phyloP scores from a whole-genome alignment of 2,888 invertebrate species.

The Beris chalybata region DNA sequence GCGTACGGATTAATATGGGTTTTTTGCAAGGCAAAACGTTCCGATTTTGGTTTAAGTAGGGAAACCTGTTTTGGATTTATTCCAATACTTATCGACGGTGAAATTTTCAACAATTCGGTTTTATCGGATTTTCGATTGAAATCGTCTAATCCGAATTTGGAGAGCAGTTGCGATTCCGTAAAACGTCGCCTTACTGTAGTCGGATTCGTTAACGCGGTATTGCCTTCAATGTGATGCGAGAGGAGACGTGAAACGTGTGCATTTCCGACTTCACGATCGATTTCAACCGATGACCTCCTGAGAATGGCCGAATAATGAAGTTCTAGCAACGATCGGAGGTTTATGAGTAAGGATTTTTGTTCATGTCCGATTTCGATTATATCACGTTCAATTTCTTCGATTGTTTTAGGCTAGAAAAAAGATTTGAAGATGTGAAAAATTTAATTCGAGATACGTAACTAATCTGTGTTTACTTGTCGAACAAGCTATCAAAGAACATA shows the following conservation, averaged over 20 bases:
- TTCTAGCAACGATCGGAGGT: conserved; percentile 47
- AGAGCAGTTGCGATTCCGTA: conserved; percentile 48
- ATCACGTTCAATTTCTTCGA: conserved; percentile 52
- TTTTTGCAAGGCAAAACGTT: conserved; percentile 36
- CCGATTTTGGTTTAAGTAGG: conserved; percentile 41
- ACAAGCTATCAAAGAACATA: too few relatives aligned
- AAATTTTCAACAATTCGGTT: neutral
- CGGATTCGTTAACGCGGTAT: conserved; percentile 44
- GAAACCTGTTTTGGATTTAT: conserved; percentile 38
- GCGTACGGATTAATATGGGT: neutral
- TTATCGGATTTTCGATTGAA: conserved; percentile 3
- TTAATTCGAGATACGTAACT: too few relatives aligned
- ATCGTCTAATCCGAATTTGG: conserved; percentile 40
- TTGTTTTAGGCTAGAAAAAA: conserved; percentile 36
- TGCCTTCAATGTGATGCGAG: conserved; percentile 45
- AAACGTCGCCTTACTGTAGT: conserved; percentile 45
- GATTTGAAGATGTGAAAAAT: too few relatives aligned
- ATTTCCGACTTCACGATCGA: conserved; percentile 44
- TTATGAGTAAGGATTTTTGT: conserved; percentile 48
- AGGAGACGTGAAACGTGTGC: conserved; percentile 47
- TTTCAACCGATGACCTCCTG: conserved; percentile 43
- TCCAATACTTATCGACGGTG: neutral
- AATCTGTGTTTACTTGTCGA: too few relatives aligned
- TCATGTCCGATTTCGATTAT: conserved; percentile 53
- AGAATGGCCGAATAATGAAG: conserved; percentile 42